Evolutionary conservation across 2,113 vertebrate genomes (phyloP).

Genomic region (Rhinoderma darwinii): DNA sequence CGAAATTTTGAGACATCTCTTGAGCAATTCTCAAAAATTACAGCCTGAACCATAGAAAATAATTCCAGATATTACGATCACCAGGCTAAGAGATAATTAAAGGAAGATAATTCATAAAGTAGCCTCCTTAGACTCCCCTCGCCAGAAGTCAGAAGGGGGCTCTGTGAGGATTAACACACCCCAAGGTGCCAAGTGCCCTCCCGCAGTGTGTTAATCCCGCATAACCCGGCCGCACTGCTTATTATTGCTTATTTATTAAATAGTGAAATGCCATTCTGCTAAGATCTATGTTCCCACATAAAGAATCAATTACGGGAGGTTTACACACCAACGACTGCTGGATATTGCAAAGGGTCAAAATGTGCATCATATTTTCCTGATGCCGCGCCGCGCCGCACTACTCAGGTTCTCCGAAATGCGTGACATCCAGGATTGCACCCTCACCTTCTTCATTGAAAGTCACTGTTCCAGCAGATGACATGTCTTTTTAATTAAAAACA

Average conservation of each 20-base stretch:
- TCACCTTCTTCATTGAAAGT: slow-evolving; percentile 10
- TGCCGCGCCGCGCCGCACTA: background rate
- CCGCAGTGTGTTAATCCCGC: slow-evolving; percentile 41
- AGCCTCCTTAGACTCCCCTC: background rate
- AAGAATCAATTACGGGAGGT: slow-evolving; percentile 20
- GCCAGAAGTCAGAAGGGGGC: background rate
- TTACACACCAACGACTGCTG: slow-evolving; percentile 10
- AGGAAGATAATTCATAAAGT: background rate
- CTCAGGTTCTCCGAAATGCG: background rate
- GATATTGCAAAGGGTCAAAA: slow-evolving; percentile 27
- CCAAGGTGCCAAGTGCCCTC: slow-evolving; percentile 41
- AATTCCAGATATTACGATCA: slow-evolving; percentile 12
- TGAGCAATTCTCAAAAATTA: background rate
- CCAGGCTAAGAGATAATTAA: slow-evolving; percentile 30
- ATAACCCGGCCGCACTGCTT: background rate
- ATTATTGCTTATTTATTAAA: slow-evolving; percentile 46
- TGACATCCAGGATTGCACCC: background rate
- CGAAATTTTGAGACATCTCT: background rate
- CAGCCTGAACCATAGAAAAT: slow-evolving; percentile 2
- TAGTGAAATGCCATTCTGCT: slow-evolving; percentile 40
- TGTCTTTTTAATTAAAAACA: slow-evolving; percentile 34
- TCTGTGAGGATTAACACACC: slow-evolving; percentile 39
- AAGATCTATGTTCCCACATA: slow-evolving; percentile 25
- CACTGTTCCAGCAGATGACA: background rate
- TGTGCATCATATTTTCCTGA: slow-evolving; percentile 18